These are phyloP conservation scores for Pterostichus niger DNA, from an alignment of 2,888 invertebrate species.

Conservation along the genomic window DNA sequence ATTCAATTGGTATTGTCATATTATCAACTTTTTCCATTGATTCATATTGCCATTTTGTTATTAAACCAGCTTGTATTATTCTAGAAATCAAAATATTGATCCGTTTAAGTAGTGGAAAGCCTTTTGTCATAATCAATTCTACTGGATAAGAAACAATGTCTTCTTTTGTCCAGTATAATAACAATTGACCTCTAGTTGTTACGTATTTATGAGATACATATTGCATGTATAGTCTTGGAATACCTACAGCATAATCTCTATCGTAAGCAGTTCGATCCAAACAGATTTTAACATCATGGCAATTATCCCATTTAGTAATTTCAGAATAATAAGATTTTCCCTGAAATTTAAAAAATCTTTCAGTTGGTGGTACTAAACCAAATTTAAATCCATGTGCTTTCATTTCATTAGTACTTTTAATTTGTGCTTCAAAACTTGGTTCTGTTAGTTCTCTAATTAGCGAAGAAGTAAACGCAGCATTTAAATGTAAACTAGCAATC, in stretches of 20 bases:
- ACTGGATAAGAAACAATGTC: conserved; percentile 73
- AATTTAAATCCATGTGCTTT: conserved; percentile 69
- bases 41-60: conserved; percentile 70
- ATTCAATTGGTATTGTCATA: background rate
- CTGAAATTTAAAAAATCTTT: conserved; percentile 69
- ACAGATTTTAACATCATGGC: conserved; percentile 70
- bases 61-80: conserved; percentile 72
- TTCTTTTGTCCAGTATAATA: conserved; percentile 71
- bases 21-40: conserved; percentile 68
- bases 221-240: conserved; percentile 71
- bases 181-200: conserved; percentile 69
- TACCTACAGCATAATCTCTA: conserved; percentile 70
- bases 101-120: conserved; percentile 72
- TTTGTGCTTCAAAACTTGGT: conserved; percentile 70
- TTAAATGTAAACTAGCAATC: conserved; percentile 70
- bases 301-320: conserved; percentile 66
- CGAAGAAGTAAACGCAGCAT: conserved; percentile 71
- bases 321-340: conserved; percentile 27
- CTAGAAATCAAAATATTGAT: conserved; percentile 71
- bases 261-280: conserved; percentile 70
- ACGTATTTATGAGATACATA: conserved; percentile 71
- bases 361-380: conserved; percentile 69
- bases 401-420: conserved; percentile 70
- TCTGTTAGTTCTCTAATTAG: conserved; percentile 72
- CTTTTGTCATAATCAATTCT: conserved; percentile 73